Base-by-base conservation (phyloP, 2,888 invertebrate genomes). In the Caenorhabditis auriculariae region DNA sequence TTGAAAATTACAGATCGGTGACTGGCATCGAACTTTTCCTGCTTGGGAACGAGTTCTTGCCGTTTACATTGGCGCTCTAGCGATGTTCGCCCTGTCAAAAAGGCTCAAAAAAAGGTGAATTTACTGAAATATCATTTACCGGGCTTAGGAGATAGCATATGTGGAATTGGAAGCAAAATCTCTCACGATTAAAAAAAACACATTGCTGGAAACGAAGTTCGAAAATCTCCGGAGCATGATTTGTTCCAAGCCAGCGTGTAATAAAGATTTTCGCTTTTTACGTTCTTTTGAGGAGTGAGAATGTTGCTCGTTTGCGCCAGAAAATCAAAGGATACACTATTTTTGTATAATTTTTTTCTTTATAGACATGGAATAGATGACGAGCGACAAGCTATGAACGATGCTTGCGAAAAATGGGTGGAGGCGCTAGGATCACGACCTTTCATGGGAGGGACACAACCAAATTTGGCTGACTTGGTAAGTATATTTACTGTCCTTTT, bases 51-150 rank as follows among this genome's bases (percentile, higher is more conserved):
- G 91, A 65, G 84, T 87, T 44, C 82, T 93, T 32, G 91, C 95
- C 84, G 89, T 96, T 0, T 92, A 95, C 81, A 88, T 91, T 0
- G 96, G 96, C 3, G 91, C 96, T 0, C 85, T 87, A 4, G 94
- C 91, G 0, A 98, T 98, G 96, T 95, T 89, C 87, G 80, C 91
- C 28, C 89, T 98, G 69, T 89, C 91, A 0, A 94, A 93, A 82
- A 85, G 89, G 61, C 85, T 98, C 12, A 93, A 93, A 82, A 88
- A 88, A 76, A 89, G 88, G 88, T 89, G 83, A 71, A 62, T 54
- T 47, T 28, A n/a, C n/a, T n/a, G n/a, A n/a, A n/a, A n/a, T n/a
- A n/a, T n/a, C n/a, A n/a, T n/a, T n/a, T n/a, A n/a, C n/a, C n/a
- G n/a, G n/a, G n/a, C n/a, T n/a, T n/a, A n/a, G n/a, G n/a, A n/a